Conservation (phyloP, 2,888 invertebrate genomes). For the Eustalomyia histrio region DNA sequence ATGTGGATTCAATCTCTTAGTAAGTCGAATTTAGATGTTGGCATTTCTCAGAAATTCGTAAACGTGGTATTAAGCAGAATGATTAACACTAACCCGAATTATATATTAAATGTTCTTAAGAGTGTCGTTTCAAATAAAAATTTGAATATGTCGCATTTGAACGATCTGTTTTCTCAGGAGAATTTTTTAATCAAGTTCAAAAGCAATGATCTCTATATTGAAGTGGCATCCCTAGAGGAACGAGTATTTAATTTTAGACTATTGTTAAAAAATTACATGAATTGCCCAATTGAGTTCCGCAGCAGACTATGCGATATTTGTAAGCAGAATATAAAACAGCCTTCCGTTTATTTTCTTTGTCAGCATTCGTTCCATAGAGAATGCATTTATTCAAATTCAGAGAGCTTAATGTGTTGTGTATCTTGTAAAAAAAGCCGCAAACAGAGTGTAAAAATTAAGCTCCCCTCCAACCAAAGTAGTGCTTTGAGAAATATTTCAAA, state of each 20-base stretch:
- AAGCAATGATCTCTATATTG: constrained; percentile 2
- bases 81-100: constrained; percentile 36
- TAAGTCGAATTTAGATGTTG: constrained; percentile 14
- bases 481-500: constrained; percentile 1
- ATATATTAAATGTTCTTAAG: constrained; percentile 41
- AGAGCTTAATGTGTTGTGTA: constrained; percentile 25
- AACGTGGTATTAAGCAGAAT: constrained; percentile 27
- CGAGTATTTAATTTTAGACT: constrained; percentile 14
- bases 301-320: constrained; percentile 71
- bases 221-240: constrained; percentile 16
- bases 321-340: constrained; percentile 66
- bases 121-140: constrained; percentile 17
- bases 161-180: constrained; percentile 27
- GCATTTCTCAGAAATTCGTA: constrained; percentile 1
- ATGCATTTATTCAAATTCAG: constrained; percentile 58
- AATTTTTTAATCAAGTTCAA: constrained; percentile 37
- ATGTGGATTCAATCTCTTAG: constrained; percentile 30
- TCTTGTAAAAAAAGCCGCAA: constrained; percentile 3
- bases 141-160: constrained; percentile 36
- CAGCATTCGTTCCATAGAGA: constrained; percentile 73
- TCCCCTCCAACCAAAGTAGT: neutral
- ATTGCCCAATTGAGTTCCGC: constrained; percentile 72
- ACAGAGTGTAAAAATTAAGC: neutral
- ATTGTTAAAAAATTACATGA: constrained; percentile 25
- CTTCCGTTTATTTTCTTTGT: constrained; percentile 70